Base-by-base conservation (phyloP, 2,113 vertebrate species). In the Polyodon spathula region DNA sequence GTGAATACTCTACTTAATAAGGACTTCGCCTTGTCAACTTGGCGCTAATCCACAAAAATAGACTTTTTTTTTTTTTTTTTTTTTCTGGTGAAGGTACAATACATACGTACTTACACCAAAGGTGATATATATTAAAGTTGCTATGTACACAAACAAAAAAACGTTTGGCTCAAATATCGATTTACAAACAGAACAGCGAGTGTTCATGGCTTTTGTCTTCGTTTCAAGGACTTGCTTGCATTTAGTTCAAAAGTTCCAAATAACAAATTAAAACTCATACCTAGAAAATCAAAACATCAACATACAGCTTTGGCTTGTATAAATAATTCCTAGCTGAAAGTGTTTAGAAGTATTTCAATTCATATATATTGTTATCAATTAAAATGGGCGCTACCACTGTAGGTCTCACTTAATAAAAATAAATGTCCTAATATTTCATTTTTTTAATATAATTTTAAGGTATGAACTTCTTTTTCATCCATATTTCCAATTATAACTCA, bases 21-120 rank as follows among this genome's bases (percentile, higher is more conserved):
- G 90, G 91, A 94, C 88, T 84, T 94, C 78, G 86, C 88, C 89
- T 81, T 87, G 84, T 93, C 90, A 95, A 92, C 87, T 88, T 82
- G 93, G 93, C 84, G 87, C 87, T 89, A 93, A 94, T 93, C 93
- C 92, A 95, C 90, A 96, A 94, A 97, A 97, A 97, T 94, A 96
- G 88, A 95, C 83, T 88, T 95, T 93, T 89, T 84, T 43, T 54
- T 95, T 93, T 89, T 84, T 43, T 54, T 52, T 64, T 58, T 76
- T 85, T 72, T 72, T 93, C 90, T 81, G 89, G 90, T 88, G 92
- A 87, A 78, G 82, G 81, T 92, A 95, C 90, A 89, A 89, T 90
- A 90, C 90, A 81, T 86, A 84, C 81, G 89, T 90, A 93, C 91
- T 90, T 88, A 87, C 91, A 93, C 88, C 88, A 83, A 92, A 83